These are phyloP conservation scores for Lagopus leucura DNA, from an alignment of 2,113 vertebrate species.

Conservation along the genomic window DNA sequence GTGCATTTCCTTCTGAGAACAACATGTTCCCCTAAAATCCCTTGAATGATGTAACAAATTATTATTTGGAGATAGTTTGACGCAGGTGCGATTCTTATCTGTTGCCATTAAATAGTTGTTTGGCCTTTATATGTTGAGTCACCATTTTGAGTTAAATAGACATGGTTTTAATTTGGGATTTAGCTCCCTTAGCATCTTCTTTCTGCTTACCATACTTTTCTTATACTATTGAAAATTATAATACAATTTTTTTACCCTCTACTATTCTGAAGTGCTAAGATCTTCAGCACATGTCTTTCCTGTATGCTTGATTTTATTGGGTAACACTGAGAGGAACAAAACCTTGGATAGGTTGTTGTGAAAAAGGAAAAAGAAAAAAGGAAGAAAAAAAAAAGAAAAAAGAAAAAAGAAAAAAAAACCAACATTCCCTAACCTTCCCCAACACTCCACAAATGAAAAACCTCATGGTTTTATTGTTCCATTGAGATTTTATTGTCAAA, in stretches of 20 bases:
- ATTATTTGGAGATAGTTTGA: slow-evolving; percentile 18
- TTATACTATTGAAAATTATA: background rate
- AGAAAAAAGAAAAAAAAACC: background rate
- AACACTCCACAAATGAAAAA: slow-evolving; percentile 21
- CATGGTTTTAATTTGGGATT: slow-evolving; percentile 12
- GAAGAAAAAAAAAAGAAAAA: slow-evolving; percentile 20
- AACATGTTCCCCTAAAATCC: background rate
- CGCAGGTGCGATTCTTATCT: background rate
- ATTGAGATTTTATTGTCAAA: slow-evolving; percentile 41
- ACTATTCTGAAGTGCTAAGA: background rate
- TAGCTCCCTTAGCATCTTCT: background rate
- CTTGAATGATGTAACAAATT: slow-evolving; percentile 47
- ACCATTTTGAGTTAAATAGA: background rate
- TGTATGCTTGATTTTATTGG: slow-evolving; percentile 39
- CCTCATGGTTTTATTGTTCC: slow-evolving; percentile 29
- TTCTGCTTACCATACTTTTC: background rate
- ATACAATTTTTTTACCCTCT: background rate
- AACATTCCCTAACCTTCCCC: background rate
- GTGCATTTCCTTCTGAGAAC: slow-evolving; percentile 29
- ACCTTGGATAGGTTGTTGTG: slow-evolving; percentile 10
- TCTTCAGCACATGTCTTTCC: slow-evolving; percentile 22
- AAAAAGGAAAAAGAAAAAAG: slow-evolving; percentile 13
- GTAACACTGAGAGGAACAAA: slow-evolving; percentile 14
- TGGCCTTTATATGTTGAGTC: slow-evolving; percentile 3
- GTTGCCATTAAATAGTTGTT: slow-evolving; percentile 11